Base-by-base conservation (phyloP, 2,888 invertebrate genomes). In the Dusona sp. region DNA sequence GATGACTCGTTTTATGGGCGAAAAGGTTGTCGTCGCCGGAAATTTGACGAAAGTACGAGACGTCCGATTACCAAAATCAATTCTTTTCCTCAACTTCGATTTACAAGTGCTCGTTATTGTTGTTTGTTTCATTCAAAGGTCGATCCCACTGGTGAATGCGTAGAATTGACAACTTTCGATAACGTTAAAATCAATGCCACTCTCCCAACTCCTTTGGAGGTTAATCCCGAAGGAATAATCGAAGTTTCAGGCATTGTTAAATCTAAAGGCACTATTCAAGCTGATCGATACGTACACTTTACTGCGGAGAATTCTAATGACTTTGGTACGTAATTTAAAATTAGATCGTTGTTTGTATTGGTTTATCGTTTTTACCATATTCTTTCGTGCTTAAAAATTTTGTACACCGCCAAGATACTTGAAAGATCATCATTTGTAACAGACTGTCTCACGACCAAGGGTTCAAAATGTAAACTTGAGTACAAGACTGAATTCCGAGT, bases 101-200 rank as follows among this genome's bases (percentile, higher is more conserved):
- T 29, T 29, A 29, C 0, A 29, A 61, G 29, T 29, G 1, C 29
- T 6, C 16, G 16, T 29, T 29, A 61, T 48, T 19, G 19, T 48
- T 48, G 4, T 48, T 61, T 61, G 57, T 57, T 25, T 64, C 42
- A 79, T 61, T 87, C 82, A 45, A 36, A 94, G 94, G 87, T 92
- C 64, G 89, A 88, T 79, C 80, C 92, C 7, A 90, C 84, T 84
- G 92, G 93, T 19, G 91, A 86, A 74, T 90, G 88, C 64, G 72
- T 93, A 9, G 93, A 94, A 83, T 22, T 94, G 29, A 88, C 84
- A 73, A 93, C 94, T 11, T 90, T 90, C 0, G 94, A 94, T 22
- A 88, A 91, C 57, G 86, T 90, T n/a, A 88, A 87, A 73, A 87
- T 94, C 22, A 94, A 93, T 79, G 90, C 93, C 29, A 89, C 90